Base-by-base conservation (phyloP, 2,888 invertebrate species). In the Polietes domitor region DNA sequence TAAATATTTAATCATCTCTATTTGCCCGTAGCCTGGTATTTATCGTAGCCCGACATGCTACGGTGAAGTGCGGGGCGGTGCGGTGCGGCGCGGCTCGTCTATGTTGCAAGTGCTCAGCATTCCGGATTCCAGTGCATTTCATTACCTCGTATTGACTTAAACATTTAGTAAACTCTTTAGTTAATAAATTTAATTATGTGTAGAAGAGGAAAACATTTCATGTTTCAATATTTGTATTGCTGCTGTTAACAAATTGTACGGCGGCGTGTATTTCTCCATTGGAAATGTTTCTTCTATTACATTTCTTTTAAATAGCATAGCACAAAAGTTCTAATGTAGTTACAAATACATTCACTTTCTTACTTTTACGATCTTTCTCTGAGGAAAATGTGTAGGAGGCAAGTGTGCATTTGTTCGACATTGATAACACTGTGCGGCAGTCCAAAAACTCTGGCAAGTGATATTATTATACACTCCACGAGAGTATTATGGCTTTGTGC, bases 171-270 rank as follows among this genome's bases (percentile, higher is more conserved):
- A 68, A 68, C 43, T 68, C 68, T 68, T 68, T 68, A 68, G 68
- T 68, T 68, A 68, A 68, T 68, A 68, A 68, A 41, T 19, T 68
- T 68, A 68, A 68, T 68, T 68, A 43, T 68, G 68, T 68, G 68
- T 68, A 21, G 68, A 61, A 32, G 32, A 7, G 37, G 61, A 43
- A 68, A 37, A 17, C 43, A 43, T 43, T n/a, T 19, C 15, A 68
- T 68, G 41, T 37, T 21, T 68, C 68, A 68, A 68, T 68, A 68
- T 68, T 68, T 68, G 43, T 10, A 37, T 65, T 17, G 41, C n/a
- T 1, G 37, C 41, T 65, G 65, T 65, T 65, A 61, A 61, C 61
- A 28, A 61, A 28, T 61, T 61, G 26, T 28, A 7, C 7, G 28
- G 9, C 7, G 9, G 4, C 32, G 32, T 32, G n/a, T n/a, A n/a